These are phyloP conservation scores for Drosophila asahinai DNA, from an alignment of 1,140 invertebrate species.

Conservation along the genomic window DNA sequence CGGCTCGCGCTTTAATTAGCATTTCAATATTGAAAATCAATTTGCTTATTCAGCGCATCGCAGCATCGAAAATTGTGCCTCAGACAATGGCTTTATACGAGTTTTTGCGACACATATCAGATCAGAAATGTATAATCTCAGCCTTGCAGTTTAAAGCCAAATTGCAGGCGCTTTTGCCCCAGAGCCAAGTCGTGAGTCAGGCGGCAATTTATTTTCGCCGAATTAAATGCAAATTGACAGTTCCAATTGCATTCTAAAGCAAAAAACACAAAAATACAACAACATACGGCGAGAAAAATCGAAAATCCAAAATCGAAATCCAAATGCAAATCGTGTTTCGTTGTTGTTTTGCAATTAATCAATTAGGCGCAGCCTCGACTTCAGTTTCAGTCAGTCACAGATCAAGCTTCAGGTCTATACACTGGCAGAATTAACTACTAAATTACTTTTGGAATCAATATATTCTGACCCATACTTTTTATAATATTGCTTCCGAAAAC, in stretches of 20 bases:
- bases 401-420: slow-evolving; percentile 20
- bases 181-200: slow-evolving; percentile 75
- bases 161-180: slow-evolving; percentile 49
- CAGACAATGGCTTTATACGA: slow-evolving; percentile 46
- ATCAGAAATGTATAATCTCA: slow-evolving; percentile 60
- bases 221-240: slow-evolving; percentile 83
- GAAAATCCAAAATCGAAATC: slow-evolving; percentile 65
- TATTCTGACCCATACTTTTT: not conserved
- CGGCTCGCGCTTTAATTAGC: slow-evolving; percentile 55
- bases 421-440: not conserved
- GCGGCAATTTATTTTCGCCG: slow-evolving; percentile 80
- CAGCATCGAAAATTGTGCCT: slow-evolving; percentile 38
- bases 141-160: slow-evolving; percentile 62
- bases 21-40: slow-evolving; percentile 58
- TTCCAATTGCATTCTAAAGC: slow-evolving; percentile 78
- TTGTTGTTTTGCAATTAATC: slow-evolving; percentile 82
- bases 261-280: slow-evolving; percentile 15
- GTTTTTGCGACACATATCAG: slow-evolving; percentile 33
- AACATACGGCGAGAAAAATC: slow-evolving; percentile 33
- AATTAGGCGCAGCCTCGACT: slow-evolving; percentile 72
- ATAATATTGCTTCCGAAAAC: rapidly evolving
- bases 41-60: slow-evolving; percentile 30
- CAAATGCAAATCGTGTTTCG: slow-evolving; percentile 79
- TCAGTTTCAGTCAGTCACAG: slow-evolving; percentile 28
- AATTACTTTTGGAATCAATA: too few species aligned